Evolutionary conservation across 2,113 vertebrate genomes (phyloP).

Genomic region (Cebus imitator): DNA sequence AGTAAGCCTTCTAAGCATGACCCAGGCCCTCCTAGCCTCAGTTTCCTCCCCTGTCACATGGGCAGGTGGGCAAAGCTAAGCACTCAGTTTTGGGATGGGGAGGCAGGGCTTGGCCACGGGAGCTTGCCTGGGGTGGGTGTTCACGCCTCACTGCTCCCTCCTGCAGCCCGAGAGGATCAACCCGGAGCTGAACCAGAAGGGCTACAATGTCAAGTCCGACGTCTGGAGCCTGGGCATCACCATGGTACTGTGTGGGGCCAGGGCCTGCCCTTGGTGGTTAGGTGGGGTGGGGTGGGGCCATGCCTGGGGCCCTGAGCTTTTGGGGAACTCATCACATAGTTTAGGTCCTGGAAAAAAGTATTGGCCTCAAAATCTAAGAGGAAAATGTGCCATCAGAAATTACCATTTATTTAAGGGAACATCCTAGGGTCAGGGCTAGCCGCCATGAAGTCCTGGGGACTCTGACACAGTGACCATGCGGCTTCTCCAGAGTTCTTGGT

Average conservation of each 20-base stretch:
- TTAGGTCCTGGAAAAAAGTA: background rate
- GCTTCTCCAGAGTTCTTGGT: background rate
- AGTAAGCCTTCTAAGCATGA: background rate
- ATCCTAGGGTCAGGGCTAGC: background rate
- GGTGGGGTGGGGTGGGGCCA: background rate
- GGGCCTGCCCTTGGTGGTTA: background rate
- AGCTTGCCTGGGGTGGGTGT: background rate
- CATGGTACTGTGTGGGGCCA: constrained; percentile 78
- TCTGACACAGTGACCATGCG: background rate
- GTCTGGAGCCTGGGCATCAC: constrained; percentile 90
- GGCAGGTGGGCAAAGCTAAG: background rate
- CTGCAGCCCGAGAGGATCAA: constrained; percentile 89
- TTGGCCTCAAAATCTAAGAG: background rate
- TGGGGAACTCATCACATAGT: background rate
- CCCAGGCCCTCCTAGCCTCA: background rate
- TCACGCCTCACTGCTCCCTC: background rate
- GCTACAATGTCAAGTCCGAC: constrained; percentile 88
- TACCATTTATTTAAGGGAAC: background rate
- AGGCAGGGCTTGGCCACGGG: background rate
- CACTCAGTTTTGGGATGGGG: background rate
- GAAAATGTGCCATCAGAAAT: background rate
- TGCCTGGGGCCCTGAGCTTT: background rate
- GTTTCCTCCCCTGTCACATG: background rate
- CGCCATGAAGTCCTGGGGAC: background rate
- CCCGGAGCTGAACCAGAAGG: constrained; percentile 89